Percentiles rank a stretch among this genome's conserved stretches.
These are phyloP conservation scores for Hemicrepidius hirtus DNA, from an alignment of 2,888 invertebrate species.

Conservation along the genomic window DNA sequence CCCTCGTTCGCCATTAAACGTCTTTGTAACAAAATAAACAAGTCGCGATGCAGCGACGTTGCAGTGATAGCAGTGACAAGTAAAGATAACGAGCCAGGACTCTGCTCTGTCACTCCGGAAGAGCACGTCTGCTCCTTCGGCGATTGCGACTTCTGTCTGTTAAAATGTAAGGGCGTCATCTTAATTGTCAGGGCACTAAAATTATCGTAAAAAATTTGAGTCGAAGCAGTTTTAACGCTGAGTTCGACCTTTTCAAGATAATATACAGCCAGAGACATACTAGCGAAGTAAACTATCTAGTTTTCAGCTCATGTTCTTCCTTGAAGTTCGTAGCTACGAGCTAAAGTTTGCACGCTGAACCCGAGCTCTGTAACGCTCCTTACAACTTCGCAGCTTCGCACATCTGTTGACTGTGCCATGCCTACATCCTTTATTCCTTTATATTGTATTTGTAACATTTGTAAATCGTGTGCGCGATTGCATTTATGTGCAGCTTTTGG, in stretches of 20 bases:
- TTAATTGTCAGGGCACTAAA: conserved; percentile 54
- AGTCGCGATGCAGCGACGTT: conserved; percentile 48
- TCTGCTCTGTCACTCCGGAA: conserved; percentile 47
- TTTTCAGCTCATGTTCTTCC: conserved; percentile 38
- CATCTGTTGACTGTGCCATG: conserved; percentile 61
- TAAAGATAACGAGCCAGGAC: conserved; percentile 49
- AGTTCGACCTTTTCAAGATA: conserved; percentile 40
- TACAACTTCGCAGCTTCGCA: conserved; percentile 60
- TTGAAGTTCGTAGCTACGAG: conserved; percentile 38
- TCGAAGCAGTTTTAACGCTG: conserved; percentile 43
- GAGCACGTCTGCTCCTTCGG: conserved; percentile 44
- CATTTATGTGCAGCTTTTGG: conserved; percentile 46
- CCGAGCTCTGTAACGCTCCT: conserved; percentile 29
- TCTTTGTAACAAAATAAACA: conserved; percentile 51
- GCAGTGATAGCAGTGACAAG: conserved; percentile 50
- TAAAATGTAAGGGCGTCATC: conserved; percentile 47
- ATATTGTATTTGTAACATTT: conserved; percentile 58
- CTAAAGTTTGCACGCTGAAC: conserved; percentile 14
- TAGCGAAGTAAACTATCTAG: conserved; percentile 36
- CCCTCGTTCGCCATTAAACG: conserved; percentile 48
- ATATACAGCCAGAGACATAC: conserved; percentile 24
- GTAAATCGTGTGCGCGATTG: conserved; percentile 58
- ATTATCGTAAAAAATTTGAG: conserved; percentile 53
- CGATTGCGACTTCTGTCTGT: conserved; percentile 46
- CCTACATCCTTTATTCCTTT: conserved; percentile 57